Evolutionary conservation across 2,797 vertebrate genomes (phyloP), one percentile per base, ranked within the genome.

Genomic region (Poeciliopsis turneri): DNA sequence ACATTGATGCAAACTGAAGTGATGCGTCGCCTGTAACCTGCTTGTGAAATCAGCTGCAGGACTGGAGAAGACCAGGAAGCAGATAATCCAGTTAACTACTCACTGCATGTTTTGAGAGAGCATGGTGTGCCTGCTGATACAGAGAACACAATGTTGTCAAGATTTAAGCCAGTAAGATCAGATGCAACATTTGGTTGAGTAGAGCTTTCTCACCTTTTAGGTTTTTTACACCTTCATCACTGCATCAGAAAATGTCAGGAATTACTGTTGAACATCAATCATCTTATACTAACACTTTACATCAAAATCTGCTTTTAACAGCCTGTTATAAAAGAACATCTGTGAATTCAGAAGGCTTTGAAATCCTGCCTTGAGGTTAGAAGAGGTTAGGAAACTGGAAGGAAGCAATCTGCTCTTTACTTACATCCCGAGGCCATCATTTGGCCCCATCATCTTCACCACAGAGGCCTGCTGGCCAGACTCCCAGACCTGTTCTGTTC

Each of bases 61-160:
- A 85, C 77, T 82, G 61, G 80, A 79, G 75, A 69, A 78, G 75
- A 84, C 55, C 74, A 85, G 77, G 73, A 82, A 68, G 78, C 72
- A 1, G 16, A 10, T 88, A 88, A 90, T 89, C 83, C 64, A 74
- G 74, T 86, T 87, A 86, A 83, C 78, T 82, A 83, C 85, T 84
- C 82, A 83, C 72, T 74, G 69, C 61, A 73, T 72, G 74, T 85
- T 75, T 90, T 82, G 66, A 76, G 75, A 83, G 41, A 74, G 83
- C 85, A 85, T 72, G 85, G 30, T 77, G 57, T 84, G 84, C 73
- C 72, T 13, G 25, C 74, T 82, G 77, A 90, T n/a, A 57, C 55
- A 75, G 59, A 83, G 80, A 80, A 66, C 28, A 75, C 23, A 76
- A 74, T 71, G 53, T 49, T 61, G 64, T 78, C 74, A 0, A 36